Evolutionary conservation across 2,888 invertebrate species (phyloP).

Genomic region (Drosophila crucigera): DNA sequence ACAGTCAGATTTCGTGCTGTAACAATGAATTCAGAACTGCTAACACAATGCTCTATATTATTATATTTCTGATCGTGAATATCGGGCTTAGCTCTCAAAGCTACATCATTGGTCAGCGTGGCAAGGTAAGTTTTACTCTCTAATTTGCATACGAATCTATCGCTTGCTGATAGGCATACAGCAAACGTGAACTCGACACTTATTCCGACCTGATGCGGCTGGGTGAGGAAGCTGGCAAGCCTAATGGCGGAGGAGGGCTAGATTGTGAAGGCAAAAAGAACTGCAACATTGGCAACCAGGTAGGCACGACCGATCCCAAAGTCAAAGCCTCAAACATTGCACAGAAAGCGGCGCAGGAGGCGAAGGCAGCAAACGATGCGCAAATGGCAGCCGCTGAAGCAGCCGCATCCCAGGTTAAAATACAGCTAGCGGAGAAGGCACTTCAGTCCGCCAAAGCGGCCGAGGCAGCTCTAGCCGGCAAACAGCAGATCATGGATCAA

Average conservation of each 20-base stretch:
- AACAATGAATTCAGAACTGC: constrained; percentile 27
- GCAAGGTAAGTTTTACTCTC: constrained; percentile 32
- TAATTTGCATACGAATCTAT: not conserved
- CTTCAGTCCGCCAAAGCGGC: constrained; percentile 90
- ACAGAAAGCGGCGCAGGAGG: constrained; percentile 90
- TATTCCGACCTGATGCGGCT: constrained; percentile 25
- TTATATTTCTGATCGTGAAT: constrained; percentile 42
- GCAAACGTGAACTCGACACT: constrained; percentile 36
- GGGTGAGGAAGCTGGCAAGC: not conserved
- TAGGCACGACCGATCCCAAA: constrained; percentile 57
- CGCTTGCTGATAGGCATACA: constrained; percentile 17
- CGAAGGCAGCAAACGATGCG: constrained; percentile 90
- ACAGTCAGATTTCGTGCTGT: constrained; percentile 12
- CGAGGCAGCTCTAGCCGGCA: constrained; percentile 89
- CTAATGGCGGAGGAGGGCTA: constrained; percentile 8
- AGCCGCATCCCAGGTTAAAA: constrained; percentile 90
- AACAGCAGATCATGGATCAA: constrained; percentile 89
- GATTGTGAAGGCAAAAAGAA: not conserved
- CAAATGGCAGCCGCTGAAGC: constrained; percentile 91
- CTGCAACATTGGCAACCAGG: not conserved
- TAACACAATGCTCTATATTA: constrained; percentile 42
- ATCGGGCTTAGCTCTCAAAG: constrained; percentile 22
- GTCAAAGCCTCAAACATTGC: constrained; percentile 89
- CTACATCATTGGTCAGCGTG: constrained; percentile 29
- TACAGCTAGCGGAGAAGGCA: constrained; percentile 90